phyloP scores from a whole-genome alignment of 2,888 invertebrate species.

The Lithophane socia region DNA sequence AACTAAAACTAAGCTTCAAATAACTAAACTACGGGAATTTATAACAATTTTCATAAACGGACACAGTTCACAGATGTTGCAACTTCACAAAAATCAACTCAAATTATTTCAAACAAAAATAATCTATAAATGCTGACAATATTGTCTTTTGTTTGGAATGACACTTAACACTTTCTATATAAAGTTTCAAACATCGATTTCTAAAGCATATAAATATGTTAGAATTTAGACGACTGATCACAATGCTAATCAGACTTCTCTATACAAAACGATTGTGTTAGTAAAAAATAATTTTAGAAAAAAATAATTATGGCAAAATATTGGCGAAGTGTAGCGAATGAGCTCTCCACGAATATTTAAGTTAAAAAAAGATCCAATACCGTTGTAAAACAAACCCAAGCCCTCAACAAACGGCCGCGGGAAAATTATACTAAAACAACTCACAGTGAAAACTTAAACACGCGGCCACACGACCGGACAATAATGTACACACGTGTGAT shows the following conservation, averaged over 20 bases:
- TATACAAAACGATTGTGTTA: constrained; percentile 77
- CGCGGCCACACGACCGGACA: constrained; percentile 56
- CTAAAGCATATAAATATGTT: constrained; percentile 80
- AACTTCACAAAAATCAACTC: constrained; percentile 76
- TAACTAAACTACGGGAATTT: constrained; percentile 81
- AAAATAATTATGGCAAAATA: constrained; percentile 87
- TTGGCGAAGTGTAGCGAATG: constrained; percentile 85
- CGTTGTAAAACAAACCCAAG: constrained; percentile 75
- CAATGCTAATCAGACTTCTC: constrained; percentile 77
- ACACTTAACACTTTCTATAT: constrained; percentile 80
- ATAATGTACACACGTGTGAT: constrained; percentile 64
- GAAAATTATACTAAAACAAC: constrained; percentile 76
- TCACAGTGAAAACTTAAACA: constrained; percentile 67
- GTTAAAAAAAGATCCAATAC: constrained; percentile 78
- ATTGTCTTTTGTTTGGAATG: constrained; percentile 90
- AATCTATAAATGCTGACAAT: constrained; percentile 90
- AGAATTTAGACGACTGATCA: constrained; percentile 82
- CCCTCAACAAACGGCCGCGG: constrained; percentile 76
- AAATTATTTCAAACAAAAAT: constrained; percentile 80
- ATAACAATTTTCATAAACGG: constrained; percentile 79
- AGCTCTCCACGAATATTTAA: constrained; percentile 82
- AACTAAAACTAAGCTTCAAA: constrained; percentile 80
- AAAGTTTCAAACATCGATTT: constrained; percentile 76
- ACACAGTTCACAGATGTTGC: constrained; percentile 77
- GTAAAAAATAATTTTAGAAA: constrained; percentile 80